A percentile compares a stretch with the other conserved stretches of the same genome.
These are phyloP conservation scores for Orthosia gothica DNA, from an alignment of 2,888 invertebrate genomes.

Conservation along the genomic window DNA sequence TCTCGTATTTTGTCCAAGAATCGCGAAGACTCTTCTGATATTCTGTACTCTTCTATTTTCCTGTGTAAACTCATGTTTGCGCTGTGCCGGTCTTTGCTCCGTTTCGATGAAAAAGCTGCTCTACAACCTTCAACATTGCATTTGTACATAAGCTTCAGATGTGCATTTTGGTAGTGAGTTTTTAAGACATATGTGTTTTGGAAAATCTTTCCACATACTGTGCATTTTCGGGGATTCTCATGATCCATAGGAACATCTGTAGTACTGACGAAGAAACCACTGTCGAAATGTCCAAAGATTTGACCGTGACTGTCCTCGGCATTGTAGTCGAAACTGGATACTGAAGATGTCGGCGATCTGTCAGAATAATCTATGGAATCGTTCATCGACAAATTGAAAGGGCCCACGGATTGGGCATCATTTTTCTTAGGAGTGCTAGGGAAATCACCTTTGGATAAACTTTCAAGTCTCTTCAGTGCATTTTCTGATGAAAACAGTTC, in stretches of 20 bases:
- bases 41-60: slow-evolving; percentile 93
- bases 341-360: slow-evolving; percentile 92
- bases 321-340: slow-evolving; percentile 91
- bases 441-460: slow-evolving; percentile 95
- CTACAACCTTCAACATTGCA: slow-evolving; percentile 98
- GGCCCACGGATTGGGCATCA: slow-evolving; percentile 78
- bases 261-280: slow-evolving; percentile 93
- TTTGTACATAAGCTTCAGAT: slow-evolving; percentile 98
- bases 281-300: slow-evolving; percentile 94
- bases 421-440: slow-evolving; percentile 85
- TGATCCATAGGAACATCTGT: slow-evolving; percentile 97
- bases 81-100: slow-evolving; percentile 98
- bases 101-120: slow-evolving; percentile 98
- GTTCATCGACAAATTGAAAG: slow-evolving; percentile 84
- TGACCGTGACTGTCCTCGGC: slow-evolving; percentile 92
- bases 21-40: slow-evolving; percentile 87
- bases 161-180: slow-evolving; percentile 98
- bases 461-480: slow-evolving; percentile 95
- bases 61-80: slow-evolving; percentile 97
- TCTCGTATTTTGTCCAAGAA: slow-evolving; percentile 92
- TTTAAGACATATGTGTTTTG: slow-evolving; percentile 98
- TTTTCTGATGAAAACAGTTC: slow-evolving; percentile 91
- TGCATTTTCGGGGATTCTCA: slow-evolving; percentile 97
- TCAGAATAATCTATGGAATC: slow-evolving; percentile 86
- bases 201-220: slow-evolving; percentile 98